These are phyloP conservation scores for Notocelia uddmanniana DNA, from an alignment of 2,888 invertebrate genomes.

Conservation along the genomic window DNA sequence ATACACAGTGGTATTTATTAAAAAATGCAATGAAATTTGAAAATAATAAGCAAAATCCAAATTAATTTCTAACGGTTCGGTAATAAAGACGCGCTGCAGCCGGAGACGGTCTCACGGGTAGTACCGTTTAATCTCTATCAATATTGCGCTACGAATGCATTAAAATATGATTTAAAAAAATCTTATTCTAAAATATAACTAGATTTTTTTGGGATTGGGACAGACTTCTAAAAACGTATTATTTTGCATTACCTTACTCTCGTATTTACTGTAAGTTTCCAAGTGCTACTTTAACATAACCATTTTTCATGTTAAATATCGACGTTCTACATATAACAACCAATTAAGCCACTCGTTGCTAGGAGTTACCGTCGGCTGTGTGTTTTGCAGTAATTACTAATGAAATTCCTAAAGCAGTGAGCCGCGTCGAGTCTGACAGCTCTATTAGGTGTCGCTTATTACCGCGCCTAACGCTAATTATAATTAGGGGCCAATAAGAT, in stretches of 20 bases:
- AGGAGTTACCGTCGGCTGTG: background rate
- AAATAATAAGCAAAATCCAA: too few species aligned
- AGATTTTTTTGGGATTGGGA: too few species aligned
- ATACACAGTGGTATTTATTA: too few species aligned
- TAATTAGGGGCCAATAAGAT: constrained; percentile 19
- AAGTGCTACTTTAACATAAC: background rate
- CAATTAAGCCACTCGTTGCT: background rate
- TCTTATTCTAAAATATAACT: too few species aligned
- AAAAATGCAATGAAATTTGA: too few species aligned
- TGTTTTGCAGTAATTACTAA: constrained; percentile 16
- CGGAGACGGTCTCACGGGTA: too few species aligned
- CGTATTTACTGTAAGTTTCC: background rate
- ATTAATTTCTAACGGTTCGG: too few species aligned
- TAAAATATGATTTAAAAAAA: too few species aligned
- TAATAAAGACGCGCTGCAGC: too few species aligned
- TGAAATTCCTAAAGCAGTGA: constrained; percentile 27
- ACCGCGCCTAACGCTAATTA: constrained; percentile 8
- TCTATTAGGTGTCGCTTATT: constrained; percentile 26
- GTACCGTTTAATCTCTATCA: too few species aligned
- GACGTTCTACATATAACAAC: constrained; percentile 1
- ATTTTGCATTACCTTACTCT: background rate
- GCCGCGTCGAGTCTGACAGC: constrained; percentile 14
- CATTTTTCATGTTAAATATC: background rate
- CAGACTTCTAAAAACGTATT: background rate
- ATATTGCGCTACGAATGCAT: too few species aligned